Conservation (phyloP, 2,888 invertebrate genomes). For the Gymnosoma rotundatum region DNA sequence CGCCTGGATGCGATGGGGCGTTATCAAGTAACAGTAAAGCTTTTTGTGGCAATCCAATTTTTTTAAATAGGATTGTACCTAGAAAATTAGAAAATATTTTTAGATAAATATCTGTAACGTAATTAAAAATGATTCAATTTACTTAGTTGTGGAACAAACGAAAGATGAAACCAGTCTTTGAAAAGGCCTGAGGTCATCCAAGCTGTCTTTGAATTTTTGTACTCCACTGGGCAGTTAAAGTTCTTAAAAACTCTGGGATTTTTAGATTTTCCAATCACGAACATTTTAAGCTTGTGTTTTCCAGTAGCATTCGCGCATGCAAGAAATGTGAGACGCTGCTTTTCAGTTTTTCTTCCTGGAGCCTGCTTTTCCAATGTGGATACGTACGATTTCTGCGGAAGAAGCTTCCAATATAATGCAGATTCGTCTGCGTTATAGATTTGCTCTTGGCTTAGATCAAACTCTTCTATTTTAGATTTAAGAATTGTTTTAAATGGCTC, state of each 20-base stretch:
- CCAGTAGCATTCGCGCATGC: too few species aligned
- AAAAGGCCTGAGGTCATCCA: slow-evolving; percentile 2
- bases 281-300: too few species aligned
- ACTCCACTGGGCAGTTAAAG: neutral
- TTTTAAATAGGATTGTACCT: neutral
- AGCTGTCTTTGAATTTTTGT: slow-evolving; percentile 4
- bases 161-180: slow-evolving; percentile 5
- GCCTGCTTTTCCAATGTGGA: slow-evolving; percentile 15
- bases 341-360: slow-evolving; percentile 19
- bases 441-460: slow-evolving; percentile 3
- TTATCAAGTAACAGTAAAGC: slow-evolving; percentile 11
- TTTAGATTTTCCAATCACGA: too few species aligned
- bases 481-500: slow-evolving; percentile 7
- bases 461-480: slow-evolving; percentile 5
- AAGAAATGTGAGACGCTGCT: slow-evolving; percentile 2
- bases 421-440: slow-evolving; percentile 9
- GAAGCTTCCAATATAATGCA: slow-evolving; percentile 11
- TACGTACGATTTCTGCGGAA: slow-evolving; percentile 7
- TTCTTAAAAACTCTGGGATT: too few species aligned
- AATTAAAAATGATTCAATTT: too few species aligned
- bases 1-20: slow-evolving; percentile 9
- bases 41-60: slow-evolving; percentile 6
- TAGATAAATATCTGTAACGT: too few species aligned
- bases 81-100: neutral
- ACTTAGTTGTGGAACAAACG: neutral